A percentile compares a stretch with the other conserved stretches of the same genome.
Conservation (phyloP, 2,113 vertebrate species). For the Podarcis raffonei region DNA sequence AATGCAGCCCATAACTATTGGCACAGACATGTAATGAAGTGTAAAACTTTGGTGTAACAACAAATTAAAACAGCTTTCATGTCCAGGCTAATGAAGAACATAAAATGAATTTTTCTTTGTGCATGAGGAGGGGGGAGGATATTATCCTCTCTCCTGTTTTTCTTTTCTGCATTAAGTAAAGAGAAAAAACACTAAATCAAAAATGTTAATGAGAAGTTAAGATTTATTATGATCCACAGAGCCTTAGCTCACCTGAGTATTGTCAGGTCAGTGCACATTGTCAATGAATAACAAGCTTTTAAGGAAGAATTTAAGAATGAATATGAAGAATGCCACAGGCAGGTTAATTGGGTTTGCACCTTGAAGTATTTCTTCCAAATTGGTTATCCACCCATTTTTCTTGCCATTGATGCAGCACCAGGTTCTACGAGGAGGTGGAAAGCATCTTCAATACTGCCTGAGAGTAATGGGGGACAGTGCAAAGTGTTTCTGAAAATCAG, state of each 20-base stretch:
- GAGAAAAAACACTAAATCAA: neutral
- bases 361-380: slow-evolving; percentile 41
- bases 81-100: slow-evolving; percentile 50
- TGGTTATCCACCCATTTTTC: slow-evolving; percentile 17
- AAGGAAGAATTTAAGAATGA: slow-evolving; percentile 42
- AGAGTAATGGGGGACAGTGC: neutral
- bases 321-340: slow-evolving; percentile 16
- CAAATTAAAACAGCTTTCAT: slow-evolving; percentile 69
- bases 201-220: slow-evolving; percentile 33
- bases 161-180: neutral
- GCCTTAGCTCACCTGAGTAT: slow-evolving; percentile 37
- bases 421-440: slow-evolving; percentile 10
- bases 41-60: slow-evolving; percentile 59
- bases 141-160: neutral
- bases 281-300: slow-evolving; percentile 46
- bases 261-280: slow-evolving; percentile 29
- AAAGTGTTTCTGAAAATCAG: slow-evolving; percentile 1
- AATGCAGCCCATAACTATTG: slow-evolving; percentile 48
- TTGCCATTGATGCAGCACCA: neutral
- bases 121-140: no score
- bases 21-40: slow-evolving; percentile 55
- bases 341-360: slow-evolving; percentile 55
- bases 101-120: slow-evolving; percentile 19
- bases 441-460: neutral
- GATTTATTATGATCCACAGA: slow-evolving; percentile 18